phyloP scores from a whole-genome alignment of 2,797 vertebrate species.

The Tapera naevia region DNA sequence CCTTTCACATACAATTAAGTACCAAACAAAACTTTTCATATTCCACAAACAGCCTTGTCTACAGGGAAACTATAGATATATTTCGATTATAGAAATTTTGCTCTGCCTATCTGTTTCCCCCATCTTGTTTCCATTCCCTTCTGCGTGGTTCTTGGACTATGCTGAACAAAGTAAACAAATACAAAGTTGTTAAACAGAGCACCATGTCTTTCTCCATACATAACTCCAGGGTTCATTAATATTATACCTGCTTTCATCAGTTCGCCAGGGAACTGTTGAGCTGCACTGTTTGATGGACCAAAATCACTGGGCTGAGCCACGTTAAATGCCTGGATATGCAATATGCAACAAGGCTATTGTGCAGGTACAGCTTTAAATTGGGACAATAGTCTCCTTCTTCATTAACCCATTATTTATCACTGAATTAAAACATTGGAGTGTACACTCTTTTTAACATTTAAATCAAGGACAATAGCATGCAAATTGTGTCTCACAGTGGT shows the following conservation, averaged over 20 bases:
- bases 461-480: neutral
- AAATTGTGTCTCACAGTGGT: neutral
- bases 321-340: neutral
- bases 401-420: neutral
- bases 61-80: neutral
- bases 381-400: neutral
- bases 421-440: neutral
- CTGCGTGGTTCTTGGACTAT: neutral
- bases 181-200: neutral
- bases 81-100: neutral
- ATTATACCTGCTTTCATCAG: neutral
- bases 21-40: neutral
- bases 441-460: neutral
- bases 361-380: neutral
- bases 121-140: neutral
- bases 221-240: neutral
- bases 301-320: neutral
- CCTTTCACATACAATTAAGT: neutral
- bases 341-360: neutral
- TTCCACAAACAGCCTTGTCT: neutral
- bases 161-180: neutral
- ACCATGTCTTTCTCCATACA: neutral
- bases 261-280: neutral
- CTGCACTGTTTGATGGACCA: neutral
- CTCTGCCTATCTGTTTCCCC: neutral